A percentile compares a stretch with the other conserved stretches of the same genome.
Conservation (phyloP, 2,113 vertebrate genomes). For the Patagioenas fasciata region DNA sequence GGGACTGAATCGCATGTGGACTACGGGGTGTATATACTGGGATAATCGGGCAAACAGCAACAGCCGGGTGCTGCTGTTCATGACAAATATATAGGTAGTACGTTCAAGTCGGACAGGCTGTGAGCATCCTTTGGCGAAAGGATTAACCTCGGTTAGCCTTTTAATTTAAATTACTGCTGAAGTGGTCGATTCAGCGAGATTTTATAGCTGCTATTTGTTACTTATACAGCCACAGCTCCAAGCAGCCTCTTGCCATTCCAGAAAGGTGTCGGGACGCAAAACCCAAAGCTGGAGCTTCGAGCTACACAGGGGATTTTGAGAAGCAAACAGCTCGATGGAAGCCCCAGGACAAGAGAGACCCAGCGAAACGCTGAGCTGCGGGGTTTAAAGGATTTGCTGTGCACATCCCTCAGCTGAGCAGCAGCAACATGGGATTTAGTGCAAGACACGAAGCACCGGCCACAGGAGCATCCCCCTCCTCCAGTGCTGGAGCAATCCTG, state of each 20-base stretch:
- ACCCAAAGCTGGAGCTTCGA: background rate
- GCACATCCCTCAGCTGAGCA: background rate
- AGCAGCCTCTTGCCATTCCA: background rate
- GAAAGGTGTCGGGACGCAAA: background rate
- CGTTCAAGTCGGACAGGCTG: background rate
- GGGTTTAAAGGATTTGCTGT: background rate
- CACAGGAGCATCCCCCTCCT: background rate
- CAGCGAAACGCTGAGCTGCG: background rate
- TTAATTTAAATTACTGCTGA: background rate
- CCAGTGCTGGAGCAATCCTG: background rate
- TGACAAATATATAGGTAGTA: rapidly evolving
- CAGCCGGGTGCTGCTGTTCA: background rate
- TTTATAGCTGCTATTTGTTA: background rate
- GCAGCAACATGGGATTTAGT: background rate
- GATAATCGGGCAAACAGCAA: background rate
- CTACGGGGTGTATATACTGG: rapidly evolving
- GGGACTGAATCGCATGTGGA: background rate
- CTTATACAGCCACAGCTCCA: background rate
- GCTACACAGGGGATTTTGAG: background rate
- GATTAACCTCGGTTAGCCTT: background rate
- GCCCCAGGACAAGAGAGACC: background rate
- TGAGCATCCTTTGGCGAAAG: background rate
- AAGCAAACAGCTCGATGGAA: rapidly evolving
- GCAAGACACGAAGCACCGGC: background rate
- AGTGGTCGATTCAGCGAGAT: background rate